Evolutionary conservation across 2,888 invertebrate genomes (phyloP).

Genomic region (Pseudococcus viburni): DNA sequence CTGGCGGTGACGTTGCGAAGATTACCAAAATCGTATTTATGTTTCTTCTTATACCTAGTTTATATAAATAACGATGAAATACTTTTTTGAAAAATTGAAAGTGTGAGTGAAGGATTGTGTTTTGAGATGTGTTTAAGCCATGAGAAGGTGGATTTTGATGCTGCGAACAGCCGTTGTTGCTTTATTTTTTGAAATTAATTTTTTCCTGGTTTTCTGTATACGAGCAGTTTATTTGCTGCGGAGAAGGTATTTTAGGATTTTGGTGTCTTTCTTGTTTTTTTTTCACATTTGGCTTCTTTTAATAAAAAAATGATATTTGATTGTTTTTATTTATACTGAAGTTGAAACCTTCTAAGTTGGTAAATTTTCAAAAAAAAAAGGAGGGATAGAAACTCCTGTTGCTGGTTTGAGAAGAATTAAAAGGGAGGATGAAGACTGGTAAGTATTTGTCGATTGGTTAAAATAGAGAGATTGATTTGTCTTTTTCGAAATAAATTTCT

Average conservation of each 20-base stretch:
- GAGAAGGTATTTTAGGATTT: neutral
- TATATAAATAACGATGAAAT: neutral
- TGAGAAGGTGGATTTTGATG: neutral
- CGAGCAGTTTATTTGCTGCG: neutral
- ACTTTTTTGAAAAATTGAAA: slow-evolving; percentile 6
- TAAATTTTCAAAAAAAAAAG: too few species aligned
- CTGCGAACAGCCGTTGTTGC: neutral
- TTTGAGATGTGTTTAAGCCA: neutral
- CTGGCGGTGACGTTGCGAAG: slow-evolving; percentile 11
- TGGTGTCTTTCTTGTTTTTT: neutral
- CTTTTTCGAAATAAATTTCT: too few species aligned
- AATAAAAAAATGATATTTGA: too few species aligned
- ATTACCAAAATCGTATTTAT: slow-evolving; percentile 10
- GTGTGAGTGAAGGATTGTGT: slow-evolving; percentile 5
- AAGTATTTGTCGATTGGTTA: too few species aligned
- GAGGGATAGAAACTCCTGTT: too few species aligned
- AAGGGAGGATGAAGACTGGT: too few species aligned
- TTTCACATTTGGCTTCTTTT: neutral
- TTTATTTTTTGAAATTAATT: neutral
- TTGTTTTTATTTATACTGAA: too few species aligned
- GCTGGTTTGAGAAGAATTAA: too few species aligned
- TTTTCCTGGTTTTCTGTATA: neutral
- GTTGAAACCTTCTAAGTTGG: too few species aligned
- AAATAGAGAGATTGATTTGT: too few species aligned
- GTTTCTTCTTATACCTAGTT: neutral